Percentiles rank a stretch among this genome's conserved stretches.
Conservation (phyloP, 2,888 invertebrate species). For the Ophion ventricosus region DNA sequence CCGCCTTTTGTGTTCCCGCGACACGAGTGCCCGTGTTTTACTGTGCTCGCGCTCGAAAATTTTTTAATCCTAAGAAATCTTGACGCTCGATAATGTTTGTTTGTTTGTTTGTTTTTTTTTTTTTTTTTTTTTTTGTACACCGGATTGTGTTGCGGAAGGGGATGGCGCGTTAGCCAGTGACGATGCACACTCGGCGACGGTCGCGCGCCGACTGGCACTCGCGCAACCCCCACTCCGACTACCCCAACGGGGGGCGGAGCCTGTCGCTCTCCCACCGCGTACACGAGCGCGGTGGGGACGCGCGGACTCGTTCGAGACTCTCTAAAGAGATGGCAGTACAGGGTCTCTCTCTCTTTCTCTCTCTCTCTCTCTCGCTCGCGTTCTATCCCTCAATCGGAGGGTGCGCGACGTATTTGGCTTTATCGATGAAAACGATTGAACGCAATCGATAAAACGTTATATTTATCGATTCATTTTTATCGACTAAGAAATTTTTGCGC, state of each 20-base stretch:
- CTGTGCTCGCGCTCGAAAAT: neutral
- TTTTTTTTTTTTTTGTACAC: neutral
- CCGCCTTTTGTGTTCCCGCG: slow-evolving; percentile 65
- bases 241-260: neutral
- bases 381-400: neutral
- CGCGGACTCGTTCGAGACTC: neutral
- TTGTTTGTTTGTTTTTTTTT: too few relatives aligned
- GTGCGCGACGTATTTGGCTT: neutral
- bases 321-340: neutral
- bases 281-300: neutral
- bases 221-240: neutral
- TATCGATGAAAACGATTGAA: neutral
- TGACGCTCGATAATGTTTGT: slow-evolving; percentile 43
- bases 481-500: neutral
- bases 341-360: neutral
- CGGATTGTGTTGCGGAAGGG: neutral
- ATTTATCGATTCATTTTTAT: neutral
- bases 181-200: neutral
- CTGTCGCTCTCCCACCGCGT: neutral
- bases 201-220: neutral
- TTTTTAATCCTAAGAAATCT: neutral
- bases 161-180: neutral
- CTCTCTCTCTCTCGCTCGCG: too few relatives aligned
- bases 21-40: slow-evolving; percentile 23
- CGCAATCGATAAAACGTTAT: neutral